Percentiles rank a stretch among this genome's conserved stretches.
These are phyloP conservation scores for Muntiacus muntjak DNA, from an alignment of 2,113 vertebrate species.

Conservation along the genomic window DNA sequence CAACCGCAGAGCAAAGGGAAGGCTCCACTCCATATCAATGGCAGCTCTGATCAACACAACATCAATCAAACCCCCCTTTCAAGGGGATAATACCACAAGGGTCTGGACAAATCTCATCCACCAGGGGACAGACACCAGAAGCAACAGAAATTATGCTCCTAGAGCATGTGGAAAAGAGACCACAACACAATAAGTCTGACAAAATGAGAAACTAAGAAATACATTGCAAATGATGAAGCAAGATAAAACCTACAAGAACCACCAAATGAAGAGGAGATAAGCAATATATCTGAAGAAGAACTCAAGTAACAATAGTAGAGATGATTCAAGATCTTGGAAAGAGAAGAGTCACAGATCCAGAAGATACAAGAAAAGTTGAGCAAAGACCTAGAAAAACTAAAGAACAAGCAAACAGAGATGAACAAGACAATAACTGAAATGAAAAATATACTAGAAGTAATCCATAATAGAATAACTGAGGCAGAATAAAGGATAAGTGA, in stretches of 20 bases:
- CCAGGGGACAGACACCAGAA: neutral
- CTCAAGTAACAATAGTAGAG: neutral
- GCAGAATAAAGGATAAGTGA: neutral
- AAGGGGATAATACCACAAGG: neutral
- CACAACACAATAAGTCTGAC: neutral
- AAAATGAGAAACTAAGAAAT: neutral
- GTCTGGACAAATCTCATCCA: neutral
- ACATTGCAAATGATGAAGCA: neutral
- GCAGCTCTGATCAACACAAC: neutral
- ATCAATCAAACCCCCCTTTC: neutral
- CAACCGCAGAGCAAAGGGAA: neutral
- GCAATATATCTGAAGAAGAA: neutral
- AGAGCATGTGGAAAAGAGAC: neutral
- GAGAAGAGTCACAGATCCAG: neutral
- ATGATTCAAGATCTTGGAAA: neutral
- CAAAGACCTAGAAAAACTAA: neutral
- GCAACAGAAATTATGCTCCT: neutral
- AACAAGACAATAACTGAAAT: neutral
- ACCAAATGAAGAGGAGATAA: neutral
- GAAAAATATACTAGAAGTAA: neutral
- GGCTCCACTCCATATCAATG: neutral
- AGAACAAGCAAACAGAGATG: neutral
- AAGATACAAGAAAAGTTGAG: neutral
- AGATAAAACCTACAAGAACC: neutral
- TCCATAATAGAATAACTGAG: neutral